Evolutionary conservation across 2,113 vertebrate genomes (phyloP), one percentile per base, ranked within the genome.

Genomic region (Clarias magur): DNA sequence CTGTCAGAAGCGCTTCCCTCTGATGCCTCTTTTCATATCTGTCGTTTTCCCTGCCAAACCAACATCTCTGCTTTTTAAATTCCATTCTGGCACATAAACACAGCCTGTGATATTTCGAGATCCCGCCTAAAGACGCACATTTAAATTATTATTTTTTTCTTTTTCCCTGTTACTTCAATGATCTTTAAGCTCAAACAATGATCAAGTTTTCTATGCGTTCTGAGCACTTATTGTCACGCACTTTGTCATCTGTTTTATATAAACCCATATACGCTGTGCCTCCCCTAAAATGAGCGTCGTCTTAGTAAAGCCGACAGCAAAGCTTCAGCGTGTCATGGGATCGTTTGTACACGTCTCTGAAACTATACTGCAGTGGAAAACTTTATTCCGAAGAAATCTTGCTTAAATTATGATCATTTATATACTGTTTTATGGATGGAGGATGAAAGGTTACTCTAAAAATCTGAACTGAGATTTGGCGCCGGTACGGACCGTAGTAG

Each of bases 1-100:
- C 76, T 86, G 85, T 86, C 85, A 86, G 38, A 80, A 67, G 57
- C 68, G 54, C 81, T 87, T 87, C 34, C 30, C 62, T 53, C 25
- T 83, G 80, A 83, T 83, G 80, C 59, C 85, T 54, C 56, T 76
- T 67, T 76, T 73, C 63, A 67, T 84, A 79, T 84, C 72, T 83
- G 73, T 80, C 73, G 34, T 56, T 84, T 67, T 56, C 38, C 72
- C 68, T 78, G 68, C 30, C 78, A 15, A 38, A 59, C 84, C 48
- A 38, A 9, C 57, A 60, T 42, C 57, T 78, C 70, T 70, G 13
- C 38, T 85, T 30, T 78, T 78, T 68, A 67, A 83, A 83, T 83
- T 83, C 59, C 63, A 68, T 68, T 54, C 59, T 48, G 59, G 65
- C 60, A n/a, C 25, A 83, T 83, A 67, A 53, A 27, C 38, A 53